Conservation (phyloP, 1,140 invertebrate genomes). For the Eulimnadia texana region DNA sequence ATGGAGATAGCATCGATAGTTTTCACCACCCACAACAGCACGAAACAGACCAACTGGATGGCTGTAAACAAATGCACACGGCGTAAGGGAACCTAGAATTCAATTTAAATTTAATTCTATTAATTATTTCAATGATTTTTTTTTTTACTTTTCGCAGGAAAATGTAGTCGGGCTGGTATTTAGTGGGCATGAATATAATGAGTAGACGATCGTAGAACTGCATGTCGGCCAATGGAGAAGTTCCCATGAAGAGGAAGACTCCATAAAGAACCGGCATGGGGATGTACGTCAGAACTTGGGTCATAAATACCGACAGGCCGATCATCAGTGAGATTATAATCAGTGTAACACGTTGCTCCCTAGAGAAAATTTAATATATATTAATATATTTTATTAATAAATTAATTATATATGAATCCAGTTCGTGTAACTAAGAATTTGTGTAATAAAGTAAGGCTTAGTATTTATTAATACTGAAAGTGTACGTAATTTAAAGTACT, state of each 20-base stretch:
- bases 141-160: slow-evolving; percentile 35
- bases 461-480: too few relatives aligned
- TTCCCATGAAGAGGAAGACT: slow-evolving; percentile 51
- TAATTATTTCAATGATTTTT: too few relatives aligned
- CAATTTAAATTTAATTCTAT: too few relatives aligned
- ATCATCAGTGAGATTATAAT: slow-evolving; percentile 29
- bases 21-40: slow-evolving; percentile 41
- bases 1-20: slow-evolving; percentile 41
- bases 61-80: slow-evolving; percentile 43
- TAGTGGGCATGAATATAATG: slow-evolving; percentile 45
- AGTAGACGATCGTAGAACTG: slow-evolving; percentile 41
- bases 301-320: slow-evolving; percentile 29
- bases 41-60: slow-evolving; percentile 40
- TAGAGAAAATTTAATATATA: too few relatives aligned
- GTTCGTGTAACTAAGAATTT: too few relatives aligned
- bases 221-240: slow-evolving; percentile 41
- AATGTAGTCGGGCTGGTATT: slow-evolving; percentile 46
- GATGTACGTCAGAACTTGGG: slow-evolving; percentile 25
- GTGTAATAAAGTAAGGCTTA: too few relatives aligned
- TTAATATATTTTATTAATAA: slow-evolving; percentile 9
- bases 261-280: slow-evolving; percentile 47
- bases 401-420: too few relatives aligned
- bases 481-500: too few relatives aligned
- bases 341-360: slow-evolving; percentile 31
- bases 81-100: slow-evolving; percentile 33